Evolutionary conservation across 2,113 vertebrate species (phyloP), one percentile per base, ranked within the genome.

Genomic region (Coptodon bakossiorum): DNA sequence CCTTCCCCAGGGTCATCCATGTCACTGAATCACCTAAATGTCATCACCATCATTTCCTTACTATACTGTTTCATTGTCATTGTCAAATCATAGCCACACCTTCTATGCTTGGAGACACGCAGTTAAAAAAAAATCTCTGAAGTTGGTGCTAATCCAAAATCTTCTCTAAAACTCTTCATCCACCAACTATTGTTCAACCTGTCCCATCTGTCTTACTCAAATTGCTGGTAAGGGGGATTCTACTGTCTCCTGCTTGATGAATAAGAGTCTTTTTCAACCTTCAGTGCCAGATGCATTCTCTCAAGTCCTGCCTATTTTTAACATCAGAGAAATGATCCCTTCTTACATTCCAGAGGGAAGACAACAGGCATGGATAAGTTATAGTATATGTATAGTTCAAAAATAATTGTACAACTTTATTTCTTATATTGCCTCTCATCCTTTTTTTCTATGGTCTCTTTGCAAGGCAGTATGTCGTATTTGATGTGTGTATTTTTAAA

Each of bases 101-200:
- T 5, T 80, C 59, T 76, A 56, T 57, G 61, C 86, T 88, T 54
- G 53, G 80, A 91, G 59, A 89, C 88, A 90, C 40, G 17, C 90
- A 89, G 50, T 45, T 53, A 5, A 88, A 81, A 63, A 45, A 63
- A 27, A 89, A 80, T 78, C 61, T 66, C 61, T 89, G 27, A 86
- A 86, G 87, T 94, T 93, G 94, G 93, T 94, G 95, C 95, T 95
- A 94, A 90, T 82, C 73, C 57, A n/a, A 68, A 89, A 78, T 88
- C 87, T 85, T 11, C 40, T 81, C 71, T 52, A 43, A 85, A 80
- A 10, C 79, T 61, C 56, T 81, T 71, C 87, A 84, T 87, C 84
- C 84, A 80, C 90, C 90, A 87, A 89, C 86, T 84, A 9, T 48
- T 73, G 40, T 56, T 82, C 43, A 45, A 29, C 24, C 19, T 12